phyloP scores from a whole-genome alignment of 2,113 vertebrate species.

The Amphilophus citrinellus region DNA sequence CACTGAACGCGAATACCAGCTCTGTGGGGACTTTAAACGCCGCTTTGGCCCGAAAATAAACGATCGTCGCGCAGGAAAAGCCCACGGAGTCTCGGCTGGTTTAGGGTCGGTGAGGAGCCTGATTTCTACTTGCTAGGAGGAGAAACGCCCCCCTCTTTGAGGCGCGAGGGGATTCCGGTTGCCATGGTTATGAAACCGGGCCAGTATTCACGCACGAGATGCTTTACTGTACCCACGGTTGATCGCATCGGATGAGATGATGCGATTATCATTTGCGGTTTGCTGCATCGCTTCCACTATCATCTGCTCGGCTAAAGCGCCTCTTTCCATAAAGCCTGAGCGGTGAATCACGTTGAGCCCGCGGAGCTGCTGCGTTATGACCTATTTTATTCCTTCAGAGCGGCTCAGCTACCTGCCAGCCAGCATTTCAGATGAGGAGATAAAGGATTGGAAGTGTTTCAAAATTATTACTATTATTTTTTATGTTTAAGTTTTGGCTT shows the following conservation, averaged over 20 bases:
- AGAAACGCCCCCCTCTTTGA: constrained; percentile 60
- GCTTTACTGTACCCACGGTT: constrained; percentile 35
- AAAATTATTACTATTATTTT: background rate
- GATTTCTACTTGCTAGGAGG: background rate
- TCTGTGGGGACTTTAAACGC: background rate
- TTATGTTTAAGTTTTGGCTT: background rate
- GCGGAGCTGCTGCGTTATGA: constrained; percentile 50
- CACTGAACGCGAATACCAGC: background rate
- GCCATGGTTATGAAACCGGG: constrained; percentile 71
- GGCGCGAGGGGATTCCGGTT: constrained; percentile 68
- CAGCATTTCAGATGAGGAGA: background rate
- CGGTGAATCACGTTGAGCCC: constrained; percentile 56
- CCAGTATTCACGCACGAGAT: constrained; percentile 52
- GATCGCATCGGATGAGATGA: constrained; percentile 61
- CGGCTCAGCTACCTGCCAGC: constrained; percentile 19
- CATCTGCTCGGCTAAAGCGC: constrained; percentile 40
- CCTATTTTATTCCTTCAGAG: constrained; percentile 48
- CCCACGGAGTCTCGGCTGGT: background rate
- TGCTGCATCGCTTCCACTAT: constrained; percentile 37
- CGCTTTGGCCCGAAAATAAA: background rate
- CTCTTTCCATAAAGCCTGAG: constrained; percentile 43
- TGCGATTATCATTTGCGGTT: constrained; percentile 61
- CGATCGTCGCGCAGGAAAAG: fast-evolving
- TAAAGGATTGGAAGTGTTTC: background rate
- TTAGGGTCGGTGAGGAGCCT: background rate